Base-by-base conservation (phyloP, 2,113 vertebrate genomes). In the Mesoclemmys tuberculata region DNA sequence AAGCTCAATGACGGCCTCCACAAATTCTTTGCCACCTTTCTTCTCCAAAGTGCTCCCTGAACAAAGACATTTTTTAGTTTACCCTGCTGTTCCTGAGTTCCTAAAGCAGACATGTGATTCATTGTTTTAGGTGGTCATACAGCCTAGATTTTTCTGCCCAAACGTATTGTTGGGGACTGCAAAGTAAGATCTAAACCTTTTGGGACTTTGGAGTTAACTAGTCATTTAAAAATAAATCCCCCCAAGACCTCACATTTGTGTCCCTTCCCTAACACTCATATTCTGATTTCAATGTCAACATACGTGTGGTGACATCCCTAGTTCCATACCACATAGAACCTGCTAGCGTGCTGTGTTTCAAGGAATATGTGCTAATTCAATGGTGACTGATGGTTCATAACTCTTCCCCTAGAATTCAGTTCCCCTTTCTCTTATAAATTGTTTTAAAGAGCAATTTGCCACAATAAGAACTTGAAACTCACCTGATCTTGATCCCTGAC, bases 21-120 rank as follows among this genome's bases (percentile, higher is more conserved):
- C 97, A 96, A 99, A 99, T 95, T 99, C 99, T 98, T 99, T 99
- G 91, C 99, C 99, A 6, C 99, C 99, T 84, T 99, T 99, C 98
- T 99, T 99, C 97, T 99, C 99, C 98, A 99, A 98, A 88, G 99
- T 99, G 85, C 97, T 98, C 77, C 99, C 99, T 99, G 97, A 84
- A 96, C 93, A 98, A 97, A 97, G 90, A 98, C 54, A 98, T 51
- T 78, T n/a, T 21, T 31, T 71, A 94, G 44, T 97, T 96, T 97
- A 97, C 46, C 83, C 10, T 86, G 95, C 88, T n/a, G 77, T 49
- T 83, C 4, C 35, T 82, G 29, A 26, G 56, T 89, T 94, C 56
- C 12, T 83, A 81, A 92, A 84, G 82, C 97, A 96, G 58, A 96
- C 56, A 92, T 1, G 90, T 38, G 85, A 95, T 61, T 87, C 78